Evolutionary conservation across 2,888 invertebrate genomes (phyloP).

Genomic region (Doris montereyensis): DNA sequence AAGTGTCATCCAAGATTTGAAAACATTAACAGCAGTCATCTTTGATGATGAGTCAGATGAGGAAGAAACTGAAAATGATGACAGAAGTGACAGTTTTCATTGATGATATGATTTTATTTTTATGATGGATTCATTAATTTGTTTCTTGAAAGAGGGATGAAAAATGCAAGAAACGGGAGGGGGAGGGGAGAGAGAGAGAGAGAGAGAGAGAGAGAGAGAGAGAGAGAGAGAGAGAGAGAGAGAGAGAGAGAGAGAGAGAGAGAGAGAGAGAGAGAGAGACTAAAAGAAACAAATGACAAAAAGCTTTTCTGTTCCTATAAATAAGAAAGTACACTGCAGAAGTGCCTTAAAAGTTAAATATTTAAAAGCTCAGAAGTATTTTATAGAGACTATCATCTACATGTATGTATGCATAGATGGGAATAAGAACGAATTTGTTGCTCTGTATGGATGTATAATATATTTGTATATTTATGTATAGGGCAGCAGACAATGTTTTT

Average conservation of each 20-base stretch:
- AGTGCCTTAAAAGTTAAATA: too few species aligned
- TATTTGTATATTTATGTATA: too few species aligned
- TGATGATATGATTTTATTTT: background rate
- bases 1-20: constrained; percentile 61
- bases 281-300: background rate
- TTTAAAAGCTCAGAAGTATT: too few species aligned
- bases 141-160: too few species aligned
- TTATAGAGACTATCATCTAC: too few species aligned
- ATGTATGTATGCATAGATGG: constrained; percentile 4
- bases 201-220: constrained; percentile 1
- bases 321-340: too few species aligned
- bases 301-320: too few species aligned
- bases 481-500: too few species aligned
- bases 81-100: background rate
- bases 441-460: too few species aligned
- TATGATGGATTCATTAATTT: background rate
- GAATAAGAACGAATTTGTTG: background rate
- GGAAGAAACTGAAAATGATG: background rate
- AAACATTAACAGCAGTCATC: constrained; percentile 60
- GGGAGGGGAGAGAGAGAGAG: constrained; percentile 3
- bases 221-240: constrained; percentile 23
- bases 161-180: too few species aligned
- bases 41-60: constrained; percentile 50
- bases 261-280: constrained; percentile 37
- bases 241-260: constrained; percentile 38